Evolutionary conservation across 1,140 invertebrate genomes (phyloP).

Genomic region (Anoplophora glabripennis): DNA sequence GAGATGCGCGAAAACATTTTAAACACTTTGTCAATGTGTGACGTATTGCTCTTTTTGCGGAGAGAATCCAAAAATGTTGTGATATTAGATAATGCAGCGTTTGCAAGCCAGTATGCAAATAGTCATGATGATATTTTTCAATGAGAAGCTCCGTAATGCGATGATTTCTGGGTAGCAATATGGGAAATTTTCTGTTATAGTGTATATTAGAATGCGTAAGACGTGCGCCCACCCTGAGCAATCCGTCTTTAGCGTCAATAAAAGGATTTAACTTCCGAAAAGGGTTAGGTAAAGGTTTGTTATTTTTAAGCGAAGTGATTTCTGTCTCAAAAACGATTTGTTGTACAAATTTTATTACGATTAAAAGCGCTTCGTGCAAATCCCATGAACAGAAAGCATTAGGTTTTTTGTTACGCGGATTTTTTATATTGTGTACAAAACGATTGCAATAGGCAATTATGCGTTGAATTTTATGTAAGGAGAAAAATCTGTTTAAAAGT

Average conservation of each 20-base stretch:
- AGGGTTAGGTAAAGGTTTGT: too few species aligned
- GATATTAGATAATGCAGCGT: conserved; percentile 10
- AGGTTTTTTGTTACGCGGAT: not conserved
- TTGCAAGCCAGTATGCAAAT: conserved; percentile 6
- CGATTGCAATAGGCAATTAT: conserved; percentile 7
- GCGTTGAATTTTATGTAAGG: conserved; percentile 3
- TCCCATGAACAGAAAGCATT: not conserved
- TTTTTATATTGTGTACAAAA: not conserved
- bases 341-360: conserved; percentile 16
- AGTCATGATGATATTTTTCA: conserved; percentile 3
- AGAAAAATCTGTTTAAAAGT: conserved; percentile 4
- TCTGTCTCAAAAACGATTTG: conserved; percentile 4
- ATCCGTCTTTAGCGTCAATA: conserved; percentile 28
- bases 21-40: conserved; percentile 6
- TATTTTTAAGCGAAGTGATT: too few species aligned
- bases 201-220: conserved; percentile 10
- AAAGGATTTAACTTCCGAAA: too few species aligned
- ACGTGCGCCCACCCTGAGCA: conserved; percentile 37
- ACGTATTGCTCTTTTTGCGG: not conserved
- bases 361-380: conserved; percentile 1
- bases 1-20: conserved; percentile 2
- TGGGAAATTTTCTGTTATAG: conserved; percentile 4
- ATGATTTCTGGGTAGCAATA: conserved; percentile 10
- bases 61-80: conserved; percentile 15
- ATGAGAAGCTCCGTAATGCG: conserved; percentile 1